Percentiles rank a stretch among this genome's conserved stretches.
Conservation (phyloP, 1,140 invertebrate species). For the Drosophila elegans region DNA sequence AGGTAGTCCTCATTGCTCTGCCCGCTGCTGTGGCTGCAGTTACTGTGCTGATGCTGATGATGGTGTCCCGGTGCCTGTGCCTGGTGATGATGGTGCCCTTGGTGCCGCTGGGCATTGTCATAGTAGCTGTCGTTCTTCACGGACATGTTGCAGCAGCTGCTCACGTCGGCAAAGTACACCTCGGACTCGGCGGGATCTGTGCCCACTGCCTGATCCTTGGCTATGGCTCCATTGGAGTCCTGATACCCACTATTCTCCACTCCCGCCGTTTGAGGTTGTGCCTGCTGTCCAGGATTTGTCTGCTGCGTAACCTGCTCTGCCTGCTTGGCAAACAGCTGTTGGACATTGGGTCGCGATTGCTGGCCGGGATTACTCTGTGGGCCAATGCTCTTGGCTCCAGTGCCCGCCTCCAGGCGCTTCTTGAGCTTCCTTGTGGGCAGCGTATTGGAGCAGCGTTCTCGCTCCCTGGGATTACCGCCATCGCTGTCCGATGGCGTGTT, state of each 20-base stretch:
- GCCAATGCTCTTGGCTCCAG: conserved; percentile 80
- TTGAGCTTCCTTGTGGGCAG: conserved; percentile 86
- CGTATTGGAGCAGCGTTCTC: conserved; percentile 85
- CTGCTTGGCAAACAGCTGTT: conserved; percentile 84
- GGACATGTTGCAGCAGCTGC: conserved; percentile 92
- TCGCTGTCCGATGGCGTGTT: conserved; percentile 83
- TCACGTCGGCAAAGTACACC: conserved; percentile 94
- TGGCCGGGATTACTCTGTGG: conserved; percentile 64
- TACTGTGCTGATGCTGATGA: conserved; percentile 71
- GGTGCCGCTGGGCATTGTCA: conserved; percentile 70
- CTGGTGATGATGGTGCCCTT: conserved; percentile 50
- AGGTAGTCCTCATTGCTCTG: conserved; percentile 86
- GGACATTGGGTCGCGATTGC: conserved; percentile 84
- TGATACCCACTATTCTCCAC: conserved; percentile 81
- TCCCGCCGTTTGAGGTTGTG: conserved; percentile 42
- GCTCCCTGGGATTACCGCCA: conserved; percentile 70
- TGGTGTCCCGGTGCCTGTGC: conserved; percentile 36
- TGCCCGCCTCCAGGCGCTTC: conserved; percentile 85
- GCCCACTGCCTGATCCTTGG: conserved; percentile 52
- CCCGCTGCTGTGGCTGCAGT: conserved; percentile 67
- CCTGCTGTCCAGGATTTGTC: conserved; percentile 12
- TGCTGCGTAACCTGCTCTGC: conserved; percentile 23
- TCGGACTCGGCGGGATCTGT: conserved; percentile 89
- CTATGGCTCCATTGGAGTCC: conserved; percentile 71
- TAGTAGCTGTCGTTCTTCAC: conserved; percentile 87